Evolutionary conservation across 2,888 invertebrate species (phyloP).

Genomic region (Tethea ocularis): DNA sequence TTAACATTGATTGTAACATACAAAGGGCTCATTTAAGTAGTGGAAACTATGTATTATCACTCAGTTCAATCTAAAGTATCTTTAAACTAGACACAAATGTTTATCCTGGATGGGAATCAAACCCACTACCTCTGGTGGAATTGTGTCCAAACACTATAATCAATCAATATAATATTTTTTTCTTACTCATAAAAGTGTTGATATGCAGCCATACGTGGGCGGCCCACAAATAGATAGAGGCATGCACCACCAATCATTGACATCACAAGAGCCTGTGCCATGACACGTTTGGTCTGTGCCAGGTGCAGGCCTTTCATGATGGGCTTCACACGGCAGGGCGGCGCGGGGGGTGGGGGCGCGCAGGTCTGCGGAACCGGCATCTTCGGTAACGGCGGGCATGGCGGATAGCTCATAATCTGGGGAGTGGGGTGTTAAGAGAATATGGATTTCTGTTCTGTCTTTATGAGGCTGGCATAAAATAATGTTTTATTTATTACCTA

Average conservation of each 20-base stretch:
- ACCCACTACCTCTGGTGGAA: too few relatives aligned
- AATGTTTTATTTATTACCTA: too few relatives aligned
- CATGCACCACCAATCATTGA: slow-evolving; percentile 63
- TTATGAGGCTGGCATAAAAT: too few relatives aligned
- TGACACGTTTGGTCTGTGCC: slow-evolving; percentile 82
- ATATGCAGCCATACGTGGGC: slow-evolving; percentile 81
- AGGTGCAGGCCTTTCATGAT: slow-evolving; percentile 88
- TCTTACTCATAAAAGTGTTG: slow-evolving; percentile 91
- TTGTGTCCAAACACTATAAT: too few relatives aligned
- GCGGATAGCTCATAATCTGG: slow-evolving; percentile 40
- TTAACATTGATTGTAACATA: too few relatives aligned
- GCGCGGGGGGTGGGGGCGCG: slow-evolving; percentile 50
- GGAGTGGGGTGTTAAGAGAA: slow-evolving; percentile 15
- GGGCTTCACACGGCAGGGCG: slow-evolving; percentile 77
- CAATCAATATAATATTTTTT: too few relatives aligned
- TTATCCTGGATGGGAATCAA: too few relatives aligned
- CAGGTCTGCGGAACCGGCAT: slow-evolving; percentile 54
- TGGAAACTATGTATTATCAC: too few relatives aligned
- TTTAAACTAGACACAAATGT: too few relatives aligned
- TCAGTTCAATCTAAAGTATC: too few relatives aligned
- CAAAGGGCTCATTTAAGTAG: too few relatives aligned
- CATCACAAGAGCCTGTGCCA: slow-evolving; percentile 76
- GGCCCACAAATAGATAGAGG: slow-evolving; percentile 68
- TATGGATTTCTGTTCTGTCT: slow-evolving; percentile 1
- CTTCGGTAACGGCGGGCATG: slow-evolving; percentile 54